A percentile compares a stretch with the other conserved stretches of the same genome.
Conservation (phyloP, 2,797 vertebrate genomes). For the Psittacula echo region DNA sequence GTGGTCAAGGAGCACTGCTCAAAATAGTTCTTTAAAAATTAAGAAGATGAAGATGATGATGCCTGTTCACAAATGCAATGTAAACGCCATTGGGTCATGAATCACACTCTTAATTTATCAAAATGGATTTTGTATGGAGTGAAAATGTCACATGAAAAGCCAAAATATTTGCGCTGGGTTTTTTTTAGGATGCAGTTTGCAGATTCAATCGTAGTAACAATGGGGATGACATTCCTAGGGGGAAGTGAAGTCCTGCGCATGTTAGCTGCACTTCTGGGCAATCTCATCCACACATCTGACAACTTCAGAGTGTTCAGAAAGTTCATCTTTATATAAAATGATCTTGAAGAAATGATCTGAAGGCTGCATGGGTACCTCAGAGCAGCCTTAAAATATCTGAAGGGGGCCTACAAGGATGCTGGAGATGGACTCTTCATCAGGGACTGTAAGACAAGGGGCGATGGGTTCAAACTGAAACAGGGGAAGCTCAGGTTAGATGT, state of each 20-base stretch:
- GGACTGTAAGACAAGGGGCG: not conserved
- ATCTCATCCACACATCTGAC: not conserved
- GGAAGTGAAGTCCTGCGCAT: not conserved
- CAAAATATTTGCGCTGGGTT: not conserved
- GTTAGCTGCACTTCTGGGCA: not conserved
- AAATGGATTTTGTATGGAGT: not conserved
- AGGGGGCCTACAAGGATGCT: not conserved
- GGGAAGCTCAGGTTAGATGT: not conserved
- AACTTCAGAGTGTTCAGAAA: not conserved
- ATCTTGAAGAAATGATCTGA: not conserved
- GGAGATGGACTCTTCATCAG: not conserved
- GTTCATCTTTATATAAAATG: not conserved
- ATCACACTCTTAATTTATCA: not conserved
- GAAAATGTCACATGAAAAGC: not conserved
- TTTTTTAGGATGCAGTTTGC: not conserved
- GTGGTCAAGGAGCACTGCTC: not conserved
- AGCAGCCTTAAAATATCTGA: not conserved
- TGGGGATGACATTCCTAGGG: not conserved
- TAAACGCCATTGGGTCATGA: not conserved
- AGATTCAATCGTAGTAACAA: not conserved
- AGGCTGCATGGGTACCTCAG: not conserved
- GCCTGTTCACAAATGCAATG: not conserved
- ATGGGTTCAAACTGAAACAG: not conserved
- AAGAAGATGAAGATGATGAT: not conserved
- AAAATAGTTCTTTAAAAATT: not conserved